Percentiles rank a stretch among this genome's conserved stretches.
Conservation (phyloP, 2,113 vertebrate species). For the Steatornis caripensis region DNA sequence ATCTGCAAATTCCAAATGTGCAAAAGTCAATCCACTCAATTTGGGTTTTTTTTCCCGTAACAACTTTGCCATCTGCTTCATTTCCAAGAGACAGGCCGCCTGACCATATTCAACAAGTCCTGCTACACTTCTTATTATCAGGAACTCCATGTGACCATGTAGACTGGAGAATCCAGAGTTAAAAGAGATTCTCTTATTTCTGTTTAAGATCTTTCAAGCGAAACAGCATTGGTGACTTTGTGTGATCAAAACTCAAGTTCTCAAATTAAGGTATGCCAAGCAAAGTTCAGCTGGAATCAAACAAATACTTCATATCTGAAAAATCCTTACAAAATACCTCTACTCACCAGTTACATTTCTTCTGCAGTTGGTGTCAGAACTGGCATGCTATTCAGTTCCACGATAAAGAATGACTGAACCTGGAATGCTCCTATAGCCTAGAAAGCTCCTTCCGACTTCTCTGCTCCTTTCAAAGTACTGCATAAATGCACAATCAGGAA, state of each 20-base stretch:
- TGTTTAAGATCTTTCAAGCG: neutral
- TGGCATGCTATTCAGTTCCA: neutral
- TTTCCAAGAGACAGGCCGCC: neutral
- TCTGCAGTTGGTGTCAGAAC: neutral
- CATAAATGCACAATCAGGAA: neutral
- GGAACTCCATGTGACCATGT: neutral
- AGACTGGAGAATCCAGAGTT: neutral
- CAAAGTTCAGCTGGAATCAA: neutral
- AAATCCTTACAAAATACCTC: conserved; percentile 37
- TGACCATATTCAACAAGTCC: neutral
- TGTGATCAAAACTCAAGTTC: neutral
- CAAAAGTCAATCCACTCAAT: neutral
- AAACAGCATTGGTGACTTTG: neutral
- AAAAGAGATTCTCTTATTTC: neutral
- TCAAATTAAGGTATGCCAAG: accelerated
- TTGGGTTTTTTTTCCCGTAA: neutral
- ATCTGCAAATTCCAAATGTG: neutral
- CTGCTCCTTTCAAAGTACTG: neutral
- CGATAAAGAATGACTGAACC: neutral
- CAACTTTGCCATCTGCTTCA: neutral
- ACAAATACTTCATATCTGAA: neutral
- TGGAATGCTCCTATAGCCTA: conserved; percentile 7
- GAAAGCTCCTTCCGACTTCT: neutral
- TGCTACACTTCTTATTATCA: neutral
- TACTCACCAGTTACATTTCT: conserved; percentile 3